Conservation (phyloP, 1,140 invertebrate species). For the Monochamus saltuarius region DNA sequence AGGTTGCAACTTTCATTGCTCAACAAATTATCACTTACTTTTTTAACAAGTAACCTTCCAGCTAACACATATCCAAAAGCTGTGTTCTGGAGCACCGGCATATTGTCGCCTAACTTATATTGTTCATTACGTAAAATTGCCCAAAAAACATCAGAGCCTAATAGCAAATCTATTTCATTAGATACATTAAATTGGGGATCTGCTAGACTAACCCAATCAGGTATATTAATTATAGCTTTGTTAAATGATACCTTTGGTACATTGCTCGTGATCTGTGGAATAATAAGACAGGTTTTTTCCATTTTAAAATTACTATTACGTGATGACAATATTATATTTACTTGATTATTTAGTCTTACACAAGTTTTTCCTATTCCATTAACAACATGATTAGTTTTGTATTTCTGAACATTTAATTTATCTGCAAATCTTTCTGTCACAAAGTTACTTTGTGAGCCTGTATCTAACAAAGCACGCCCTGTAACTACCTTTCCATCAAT, state of each 20-base stretch:
- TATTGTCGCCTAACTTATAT: neutral
- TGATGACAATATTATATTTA: conserved; percentile 7
- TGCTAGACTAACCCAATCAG: neutral
- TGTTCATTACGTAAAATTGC: neutral
- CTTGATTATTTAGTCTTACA: conserved; percentile 1
- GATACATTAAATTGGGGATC: conserved; percentile 5
- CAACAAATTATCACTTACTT: neutral
- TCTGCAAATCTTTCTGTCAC: conserved; percentile 12
- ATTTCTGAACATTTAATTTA: conserved; percentile 4
- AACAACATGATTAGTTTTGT: conserved; percentile 18
- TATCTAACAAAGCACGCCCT: conserved; percentile 18
- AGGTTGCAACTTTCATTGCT: neutral
- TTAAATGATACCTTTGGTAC: conserved; percentile 7
- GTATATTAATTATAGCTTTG: conserved; percentile 2
- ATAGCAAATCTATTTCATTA: conserved; percentile 6
- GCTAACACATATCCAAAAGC: neutral
- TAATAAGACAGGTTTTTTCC: neutral
- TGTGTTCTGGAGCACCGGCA: conserved; percentile 6
- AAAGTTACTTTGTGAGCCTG: conserved; percentile 18
- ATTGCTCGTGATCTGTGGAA: conserved; percentile 2
- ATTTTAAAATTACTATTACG: neutral
- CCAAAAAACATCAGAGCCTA: conserved; percentile 9
- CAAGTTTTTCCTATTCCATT: conserved; percentile 7
- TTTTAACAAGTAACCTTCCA: neutral
- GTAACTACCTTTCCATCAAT: conserved; percentile 2